Conservation (phyloP, 2,113 vertebrate genomes). For the Pteruthius melanotis region DNA sequence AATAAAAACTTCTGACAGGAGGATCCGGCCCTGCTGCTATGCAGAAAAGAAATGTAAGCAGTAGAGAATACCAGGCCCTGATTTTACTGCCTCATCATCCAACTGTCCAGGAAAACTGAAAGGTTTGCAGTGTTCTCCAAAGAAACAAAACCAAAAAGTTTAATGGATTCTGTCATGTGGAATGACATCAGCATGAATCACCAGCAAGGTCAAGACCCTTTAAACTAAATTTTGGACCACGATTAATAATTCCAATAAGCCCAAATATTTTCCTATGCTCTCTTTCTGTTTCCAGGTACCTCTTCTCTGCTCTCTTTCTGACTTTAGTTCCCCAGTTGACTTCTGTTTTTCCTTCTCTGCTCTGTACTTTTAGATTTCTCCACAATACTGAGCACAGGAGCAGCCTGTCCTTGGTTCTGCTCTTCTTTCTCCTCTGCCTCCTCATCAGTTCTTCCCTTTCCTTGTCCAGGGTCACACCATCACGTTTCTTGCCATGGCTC, state of each 20-base stretch:
- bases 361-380: not conserved
- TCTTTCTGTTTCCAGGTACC: not conserved
- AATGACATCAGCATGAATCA: not conserved
- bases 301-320: not conserved
- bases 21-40: not conserved
- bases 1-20: not conserved
- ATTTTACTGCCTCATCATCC: not conserved
- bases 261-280: not conserved
- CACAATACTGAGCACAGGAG: not conserved
- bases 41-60: not conserved
- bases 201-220: not conserved
- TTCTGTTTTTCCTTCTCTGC: not conserved
- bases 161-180: not conserved
- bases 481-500: not conserved
- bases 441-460: not conserved
- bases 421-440: not conserved
- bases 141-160: not conserved
- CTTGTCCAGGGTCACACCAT: not conserved
- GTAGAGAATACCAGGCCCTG: not conserved
- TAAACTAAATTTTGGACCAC: not conserved
- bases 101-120: not conserved
- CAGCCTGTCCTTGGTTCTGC: not conserved
- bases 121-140: not conserved
- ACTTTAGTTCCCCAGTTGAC: not conserved
- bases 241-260: not conserved